Evolutionary conservation across 2,888 invertebrate genomes (phyloP), one percentile per base, ranked within the genome.

Genomic region (Agonopterix alstromeriana): DNA sequence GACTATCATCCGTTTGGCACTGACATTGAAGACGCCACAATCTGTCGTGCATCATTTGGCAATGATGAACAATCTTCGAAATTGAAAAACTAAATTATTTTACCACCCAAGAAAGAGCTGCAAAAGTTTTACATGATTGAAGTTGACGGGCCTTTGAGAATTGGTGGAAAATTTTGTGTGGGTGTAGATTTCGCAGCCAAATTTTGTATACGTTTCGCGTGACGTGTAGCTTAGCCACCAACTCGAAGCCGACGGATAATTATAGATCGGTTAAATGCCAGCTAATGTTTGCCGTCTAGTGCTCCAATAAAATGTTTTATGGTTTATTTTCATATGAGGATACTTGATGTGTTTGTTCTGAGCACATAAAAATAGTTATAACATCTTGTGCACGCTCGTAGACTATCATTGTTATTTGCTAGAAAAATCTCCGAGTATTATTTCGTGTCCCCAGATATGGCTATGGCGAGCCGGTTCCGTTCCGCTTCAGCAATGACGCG

Each of bases 401-500:
- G 40, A 45, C 8, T 35, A 45, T 12, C 47, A 42, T 47, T 42
- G 35, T 3, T 27, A 7, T 27, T 27, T 27, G 27, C 27, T 5
- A 27, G 27, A 27, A 27, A 27, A 27, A 35, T 14, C 3, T 14
- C 36, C 45, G 12, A 36, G 10, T 8, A 11, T 8, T 8, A 10
- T 10, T 42, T 10, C 7, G 11, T 12, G n/a, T 36, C 40, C 14
- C 48, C 80, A 92, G 92, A 70, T 91, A 93, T 61, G 75, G 77
- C 46, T 79, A 87, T 57, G 85, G 85, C 47, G 87, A 87, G 62
- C 84, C 86, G 44, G 63, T 91, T 44, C 91, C 92, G 45, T 91
- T 91, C 70, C 91, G 92, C 70, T 90, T 92, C 73, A 87, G 87
- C 71, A 91, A 91, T 70, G 94, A 95, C 66, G 92, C 94, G 51